Evolutionary conservation across 2,113 vertebrate genomes (phyloP).

Genomic region (Parotia lawesii): DNA sequence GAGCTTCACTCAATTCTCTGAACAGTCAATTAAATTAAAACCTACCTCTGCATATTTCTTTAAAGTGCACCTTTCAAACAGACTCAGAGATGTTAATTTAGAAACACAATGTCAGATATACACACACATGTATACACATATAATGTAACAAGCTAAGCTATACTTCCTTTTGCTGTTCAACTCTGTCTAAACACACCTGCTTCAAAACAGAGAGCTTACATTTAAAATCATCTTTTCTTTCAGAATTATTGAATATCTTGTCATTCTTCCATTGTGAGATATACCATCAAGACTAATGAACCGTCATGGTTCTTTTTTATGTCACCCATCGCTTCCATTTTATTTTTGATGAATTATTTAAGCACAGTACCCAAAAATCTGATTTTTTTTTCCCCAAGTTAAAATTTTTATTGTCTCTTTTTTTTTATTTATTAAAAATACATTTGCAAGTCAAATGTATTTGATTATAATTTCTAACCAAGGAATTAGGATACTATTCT

Average conservation of each 20-base stretch:
- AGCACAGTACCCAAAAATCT: not conserved
- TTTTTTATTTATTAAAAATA: not conserved
- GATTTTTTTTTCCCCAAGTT: not conserved
- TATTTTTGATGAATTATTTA: slow-evolving; percentile 53
- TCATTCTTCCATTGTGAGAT: slow-evolving; percentile 9
- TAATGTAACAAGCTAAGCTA: not conserved
- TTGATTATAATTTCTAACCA: not conserved
- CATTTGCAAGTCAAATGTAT: not conserved
- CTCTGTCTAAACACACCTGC: not conserved
- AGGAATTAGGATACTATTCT: not conserved
- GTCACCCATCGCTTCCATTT: not conserved
- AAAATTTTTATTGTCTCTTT: not conserved
- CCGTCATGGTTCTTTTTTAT: not conserved
- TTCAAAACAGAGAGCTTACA: not conserved
- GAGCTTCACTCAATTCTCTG: not conserved
- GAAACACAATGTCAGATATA: not conserved
- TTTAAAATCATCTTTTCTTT: not conserved
- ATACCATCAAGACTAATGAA: slow-evolving; percentile 13
- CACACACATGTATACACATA: rapidly evolving
- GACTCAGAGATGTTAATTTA: not conserved
- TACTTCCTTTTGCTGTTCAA: not conserved
- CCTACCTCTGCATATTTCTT: not conserved
- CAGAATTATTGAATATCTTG: slow-evolving; percentile 41
- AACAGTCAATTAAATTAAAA: not conserved
- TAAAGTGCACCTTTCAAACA: not conserved